Percentiles rank a stretch among this genome's conserved stretches.
These are phyloP conservation scores for Ornithoptera alexandrae DNA, from an alignment of 2,888 invertebrate genomes.

Conservation along the genomic window DNA sequence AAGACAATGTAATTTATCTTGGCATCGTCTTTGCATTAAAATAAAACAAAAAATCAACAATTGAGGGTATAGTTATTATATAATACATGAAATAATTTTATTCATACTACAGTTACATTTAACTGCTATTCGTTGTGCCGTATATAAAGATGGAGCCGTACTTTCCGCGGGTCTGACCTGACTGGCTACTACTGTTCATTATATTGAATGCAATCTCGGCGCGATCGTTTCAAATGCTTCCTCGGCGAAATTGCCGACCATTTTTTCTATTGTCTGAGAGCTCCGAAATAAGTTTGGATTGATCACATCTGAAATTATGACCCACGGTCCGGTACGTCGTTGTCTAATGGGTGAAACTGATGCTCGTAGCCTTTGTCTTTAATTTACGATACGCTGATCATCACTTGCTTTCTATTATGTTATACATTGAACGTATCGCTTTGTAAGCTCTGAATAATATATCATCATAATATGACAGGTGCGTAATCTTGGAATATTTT, in stretches of 20 bases:
- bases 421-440: constrained; percentile 8
- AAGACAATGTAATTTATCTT: too few species aligned
- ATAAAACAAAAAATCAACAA: too few species aligned
- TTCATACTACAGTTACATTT: too few species aligned
- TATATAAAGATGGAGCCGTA: background rate
- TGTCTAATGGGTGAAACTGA: constrained; percentile 55
- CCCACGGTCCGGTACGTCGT: constrained; percentile 45
- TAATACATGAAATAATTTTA: too few species aligned
- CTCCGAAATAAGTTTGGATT: constrained; percentile 45
- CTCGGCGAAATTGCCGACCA: constrained; percentile 53
- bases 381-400: constrained; percentile 40
- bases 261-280: constrained; percentile 60
- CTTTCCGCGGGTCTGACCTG: background rate
- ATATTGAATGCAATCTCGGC: constrained; percentile 20
- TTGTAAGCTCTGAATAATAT: background rate
- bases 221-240: constrained; percentile 15
- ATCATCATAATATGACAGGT: too few species aligned
- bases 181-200: background rate
- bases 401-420: constrained; percentile 47
- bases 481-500: too few species aligned
- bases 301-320: constrained; percentile 63
- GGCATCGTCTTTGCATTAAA: too few species aligned
- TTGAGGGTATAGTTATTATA: too few species aligned
- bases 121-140: background rate
- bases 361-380: constrained; percentile 31